Percentiles rank a stretch among this genome's conserved stretches.
Conservation (phyloP, 1,140 invertebrate genomes). For the Drosophila athabasca region DNA sequence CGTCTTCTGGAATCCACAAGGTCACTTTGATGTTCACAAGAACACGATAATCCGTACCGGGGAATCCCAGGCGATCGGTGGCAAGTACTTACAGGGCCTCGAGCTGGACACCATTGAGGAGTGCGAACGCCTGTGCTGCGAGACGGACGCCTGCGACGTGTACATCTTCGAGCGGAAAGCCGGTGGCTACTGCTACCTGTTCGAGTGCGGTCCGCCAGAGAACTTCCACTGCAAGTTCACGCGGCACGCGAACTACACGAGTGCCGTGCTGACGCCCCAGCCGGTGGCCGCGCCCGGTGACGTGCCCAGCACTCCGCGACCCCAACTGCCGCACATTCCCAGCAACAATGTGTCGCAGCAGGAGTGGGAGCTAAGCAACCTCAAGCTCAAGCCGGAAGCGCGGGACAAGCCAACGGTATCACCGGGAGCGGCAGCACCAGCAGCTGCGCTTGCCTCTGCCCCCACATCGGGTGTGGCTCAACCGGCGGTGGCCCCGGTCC, state of each 20-base stretch:
- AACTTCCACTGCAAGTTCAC: conserved; percentile 97
- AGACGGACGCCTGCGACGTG: conserved; percentile 93
- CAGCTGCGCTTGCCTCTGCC: conserved; percentile 11
- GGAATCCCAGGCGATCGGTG: conserved; percentile 93
- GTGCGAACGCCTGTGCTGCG: conserved; percentile 93
- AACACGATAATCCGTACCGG: conserved; percentile 96
- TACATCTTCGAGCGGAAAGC: conserved; percentile 96
- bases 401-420: conserved; percentile 56
- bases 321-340: conserved; percentile 64
- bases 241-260: conserved; percentile 94
- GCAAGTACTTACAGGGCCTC: conserved; percentile 93
- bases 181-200: conserved; percentile 94
- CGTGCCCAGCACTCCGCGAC: conserved; percentile 58
- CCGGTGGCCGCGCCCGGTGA: conserved; percentile 28
- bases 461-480: conserved; percentile 24
- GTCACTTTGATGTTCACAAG: conserved; percentile 92
- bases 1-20: conserved; percentile 55
- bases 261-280: conserved; percentile 88
- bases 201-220: conserved; percentile 94
- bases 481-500: conserved; percentile 25
- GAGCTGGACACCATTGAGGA: conserved; percentile 91
- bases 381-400: conserved; percentile 75
- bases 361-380: conserved; percentile 90
- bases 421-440: conserved; percentile 22
- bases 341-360: conserved; percentile 86